phyloP scores from a whole-genome alignment of 2,888 invertebrate species.

The Pollenia angustigena region DNA sequence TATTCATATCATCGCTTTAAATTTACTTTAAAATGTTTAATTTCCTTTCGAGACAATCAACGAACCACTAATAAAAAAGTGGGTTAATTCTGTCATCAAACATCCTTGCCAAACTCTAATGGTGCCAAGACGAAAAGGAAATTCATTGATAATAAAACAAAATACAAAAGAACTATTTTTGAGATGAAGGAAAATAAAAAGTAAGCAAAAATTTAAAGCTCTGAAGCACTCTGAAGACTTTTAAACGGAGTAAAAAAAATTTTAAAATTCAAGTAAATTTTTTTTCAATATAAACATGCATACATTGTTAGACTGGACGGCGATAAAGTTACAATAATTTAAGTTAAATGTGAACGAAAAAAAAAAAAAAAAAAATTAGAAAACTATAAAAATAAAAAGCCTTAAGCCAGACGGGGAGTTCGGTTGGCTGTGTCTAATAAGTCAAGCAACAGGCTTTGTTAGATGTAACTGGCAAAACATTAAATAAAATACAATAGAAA shows the following conservation, averaged over 20 bases:
- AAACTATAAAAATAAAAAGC: constrained; percentile 36
- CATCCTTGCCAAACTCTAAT: constrained; percentile 54
- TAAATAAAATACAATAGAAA: constrained; percentile 50
- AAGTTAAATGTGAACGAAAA: constrained; percentile 48
- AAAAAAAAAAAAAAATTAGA: constrained; percentile 7
- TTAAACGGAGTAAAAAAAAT: background rate
- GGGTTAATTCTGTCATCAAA: constrained; percentile 65
- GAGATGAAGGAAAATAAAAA: background rate
- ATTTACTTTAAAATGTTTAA: constrained; percentile 43
- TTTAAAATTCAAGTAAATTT: constrained; percentile 30
- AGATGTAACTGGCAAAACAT: constrained; percentile 17
- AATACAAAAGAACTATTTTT: constrained; percentile 36
- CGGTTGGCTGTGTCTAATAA: background rate
- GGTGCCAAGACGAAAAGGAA: constrained; percentile 60
- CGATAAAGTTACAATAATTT: constrained; percentile 66
- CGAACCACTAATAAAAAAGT: constrained; percentile 37
- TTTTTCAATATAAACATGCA: constrained; percentile 27
- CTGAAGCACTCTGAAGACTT: constrained; percentile 17
- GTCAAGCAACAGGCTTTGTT: constrained; percentile 33
- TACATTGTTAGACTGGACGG: constrained; percentile 59
- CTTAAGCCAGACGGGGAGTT: constrained; percentile 40
- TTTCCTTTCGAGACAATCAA: constrained; percentile 40
- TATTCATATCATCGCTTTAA: constrained; percentile 33
- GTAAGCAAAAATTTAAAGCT: constrained; percentile 41
- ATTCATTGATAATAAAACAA: constrained; percentile 54